Evolutionary conservation across 2,113 vertebrate species (phyloP).

Genomic region (Hemichromis elongatus): DNA sequence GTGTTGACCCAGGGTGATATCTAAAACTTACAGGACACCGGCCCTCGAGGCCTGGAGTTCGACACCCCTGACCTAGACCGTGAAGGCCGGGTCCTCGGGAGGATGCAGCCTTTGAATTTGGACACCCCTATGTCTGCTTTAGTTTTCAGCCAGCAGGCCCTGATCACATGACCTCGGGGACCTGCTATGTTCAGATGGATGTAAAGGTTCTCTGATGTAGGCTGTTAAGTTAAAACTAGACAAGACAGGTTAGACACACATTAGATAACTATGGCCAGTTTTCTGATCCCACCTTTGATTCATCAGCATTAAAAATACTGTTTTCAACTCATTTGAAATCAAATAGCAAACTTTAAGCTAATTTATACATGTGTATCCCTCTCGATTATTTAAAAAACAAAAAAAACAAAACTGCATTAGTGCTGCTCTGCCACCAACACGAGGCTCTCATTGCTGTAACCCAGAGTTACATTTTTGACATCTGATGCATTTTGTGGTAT

Average conservation of each 20-base stretch:
- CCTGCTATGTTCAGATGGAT: not conserved
- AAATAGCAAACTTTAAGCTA: not conserved
- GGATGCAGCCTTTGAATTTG: too few relatives aligned
- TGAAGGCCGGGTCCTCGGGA: too few relatives aligned
- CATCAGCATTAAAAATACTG: not conserved
- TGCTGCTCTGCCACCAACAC: not conserved
- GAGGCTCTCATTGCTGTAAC: not conserved
- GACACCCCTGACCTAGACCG: too few relatives aligned
- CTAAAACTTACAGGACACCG: too few relatives aligned
- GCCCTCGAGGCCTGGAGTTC: too few relatives aligned
- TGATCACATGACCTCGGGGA: not conserved
- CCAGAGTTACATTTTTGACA: rapidly evolving
- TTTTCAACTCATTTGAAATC: not conserved
- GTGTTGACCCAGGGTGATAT: too few relatives aligned
- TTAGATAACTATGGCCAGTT: rapidly evolving
- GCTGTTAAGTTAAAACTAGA: not conserved
- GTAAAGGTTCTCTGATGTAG: rapidly evolving
- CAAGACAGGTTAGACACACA: not conserved
- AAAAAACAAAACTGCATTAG: rapidly evolving
- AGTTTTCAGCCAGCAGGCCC: not conserved
- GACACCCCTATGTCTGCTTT: not conserved
- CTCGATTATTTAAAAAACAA: not conserved
- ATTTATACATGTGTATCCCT: not conserved
- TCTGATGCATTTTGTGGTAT: not conserved
- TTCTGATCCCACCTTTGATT: not conserved